A percentile compares a stretch with the other conserved stretches of the same genome.
Evolutionary conservation across 1,140 invertebrate genomes (phyloP).

Genomic region (Mactra quadrangularis): DNA sequence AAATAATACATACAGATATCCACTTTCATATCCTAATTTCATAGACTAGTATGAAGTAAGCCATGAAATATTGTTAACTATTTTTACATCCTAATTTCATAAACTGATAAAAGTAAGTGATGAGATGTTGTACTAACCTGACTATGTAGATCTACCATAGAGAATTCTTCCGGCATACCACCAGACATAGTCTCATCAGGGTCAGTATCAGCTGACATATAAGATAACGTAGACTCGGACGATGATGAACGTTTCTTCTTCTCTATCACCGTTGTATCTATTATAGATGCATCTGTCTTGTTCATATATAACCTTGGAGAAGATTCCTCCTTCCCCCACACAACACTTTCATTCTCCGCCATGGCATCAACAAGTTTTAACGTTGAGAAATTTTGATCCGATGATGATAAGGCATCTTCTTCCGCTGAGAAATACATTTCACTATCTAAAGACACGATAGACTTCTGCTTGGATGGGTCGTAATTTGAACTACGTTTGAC

Average conservation of each 20-base stretch:
- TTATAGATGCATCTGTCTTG: constrained; percentile 13
- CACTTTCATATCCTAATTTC: too few relatives aligned
- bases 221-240: constrained; percentile 87
- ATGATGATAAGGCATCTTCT: constrained; percentile 65
- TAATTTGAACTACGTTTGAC: neutral
- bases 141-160: constrained; percentile 96
- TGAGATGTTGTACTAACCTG: too few relatives aligned
- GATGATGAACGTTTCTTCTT: constrained; percentile 62
- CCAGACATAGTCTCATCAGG: constrained; percentile 56
- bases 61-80: too few relatives aligned
- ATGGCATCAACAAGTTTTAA: constrained; percentile 1
- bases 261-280: constrained; percentile 45
- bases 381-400: constrained; percentile 49
- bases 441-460: constrained; percentile 75
- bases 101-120: too few relatives aligned
- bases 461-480: constrained; percentile 46
- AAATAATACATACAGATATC: too few relatives aligned
- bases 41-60: too few relatives aligned
- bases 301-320: constrained; percentile 27
- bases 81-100: too few relatives aligned
- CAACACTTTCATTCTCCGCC: constrained; percentile 34
- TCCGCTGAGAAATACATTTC: constrained; percentile 78
- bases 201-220: constrained; percentile 93
- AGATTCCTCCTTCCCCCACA: constrained; percentile 8
- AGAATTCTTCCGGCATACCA: constrained; percentile 68